phyloP scores from a whole-genome alignment of 1,140 invertebrate genomes.

The Tigriopus japonicus region DNA sequence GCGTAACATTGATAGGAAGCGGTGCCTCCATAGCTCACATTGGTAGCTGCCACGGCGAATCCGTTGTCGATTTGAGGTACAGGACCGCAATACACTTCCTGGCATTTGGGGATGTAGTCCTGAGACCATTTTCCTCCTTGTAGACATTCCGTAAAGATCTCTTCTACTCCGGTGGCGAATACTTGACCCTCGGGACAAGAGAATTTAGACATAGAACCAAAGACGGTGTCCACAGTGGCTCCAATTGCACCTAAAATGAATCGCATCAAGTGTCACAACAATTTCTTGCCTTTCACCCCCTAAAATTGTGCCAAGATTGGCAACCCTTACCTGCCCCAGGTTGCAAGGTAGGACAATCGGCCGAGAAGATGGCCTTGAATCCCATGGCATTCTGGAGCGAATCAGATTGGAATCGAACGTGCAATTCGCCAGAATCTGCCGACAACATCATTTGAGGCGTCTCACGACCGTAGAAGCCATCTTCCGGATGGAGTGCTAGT shows the following conservation, averaged over 20 bases:
- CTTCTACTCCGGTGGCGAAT: slow-evolving; percentile 59
- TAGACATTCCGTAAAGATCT: slow-evolving; percentile 58
- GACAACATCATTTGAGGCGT: slow-evolving; percentile 69
- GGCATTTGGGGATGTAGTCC: slow-evolving; percentile 78
- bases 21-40: slow-evolving; percentile 58
- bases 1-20: slow-evolving; percentile 73
- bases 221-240: slow-evolving; percentile 73
- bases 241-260: slow-evolving; percentile 43
- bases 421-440: slow-evolving; percentile 75
- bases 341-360: slow-evolving; percentile 67
- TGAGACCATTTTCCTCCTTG: slow-evolving; percentile 82
- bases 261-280: neutral
- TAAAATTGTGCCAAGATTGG: neutral
- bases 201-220: slow-evolving; percentile 71
- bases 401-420: slow-evolving; percentile 72
- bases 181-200: slow-evolving; percentile 83
- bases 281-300: too few relatives aligned
- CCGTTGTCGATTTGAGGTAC: slow-evolving; percentile 94
- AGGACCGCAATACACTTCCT: slow-evolving; percentile 88
- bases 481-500: slow-evolving; percentile 61
- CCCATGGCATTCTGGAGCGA: slow-evolving; percentile 59
- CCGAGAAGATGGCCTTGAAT: slow-evolving; percentile 79
- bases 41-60: slow-evolving; percentile 81
- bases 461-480: slow-evolving; percentile 61
- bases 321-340: slow-evolving; percentile 41